Conservation (phyloP, 2,888 invertebrate genomes). For the Conistra vaccinii region DNA sequence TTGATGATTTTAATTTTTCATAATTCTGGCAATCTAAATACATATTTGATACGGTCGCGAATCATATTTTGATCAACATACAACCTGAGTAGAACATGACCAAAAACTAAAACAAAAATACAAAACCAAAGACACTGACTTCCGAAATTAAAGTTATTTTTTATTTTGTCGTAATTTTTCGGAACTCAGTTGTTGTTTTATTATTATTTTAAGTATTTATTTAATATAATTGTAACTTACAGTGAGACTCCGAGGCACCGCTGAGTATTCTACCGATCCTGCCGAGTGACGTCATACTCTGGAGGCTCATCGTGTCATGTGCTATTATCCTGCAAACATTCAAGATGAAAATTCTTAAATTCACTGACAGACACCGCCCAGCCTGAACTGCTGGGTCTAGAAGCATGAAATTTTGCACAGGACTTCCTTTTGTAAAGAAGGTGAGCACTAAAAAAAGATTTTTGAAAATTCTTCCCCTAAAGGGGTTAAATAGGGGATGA, state of each 20-base stretch:
- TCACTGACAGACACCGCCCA: background rate
- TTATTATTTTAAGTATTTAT: background rate
- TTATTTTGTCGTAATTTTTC: background rate
- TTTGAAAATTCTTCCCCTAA: no score
- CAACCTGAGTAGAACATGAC: background rate
- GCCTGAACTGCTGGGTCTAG: background rate
- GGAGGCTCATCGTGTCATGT: constrained; percentile 96
- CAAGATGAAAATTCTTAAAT: constrained; percentile 22
- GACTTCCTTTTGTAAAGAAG: no score
- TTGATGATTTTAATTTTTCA: background rate
- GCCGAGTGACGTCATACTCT: constrained; percentile 97
- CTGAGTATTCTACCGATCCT: constrained; percentile 95
- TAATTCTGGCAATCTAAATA: background rate
- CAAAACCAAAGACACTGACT: background rate
- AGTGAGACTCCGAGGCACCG: constrained; percentile 92
- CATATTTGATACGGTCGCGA: no score
- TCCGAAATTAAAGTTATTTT: background rate
- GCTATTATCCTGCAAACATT: constrained; percentile 93
- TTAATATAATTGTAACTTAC: constrained; percentile 77
- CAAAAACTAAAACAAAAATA: background rate
- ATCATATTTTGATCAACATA: background rate
- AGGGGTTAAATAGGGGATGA: no score
- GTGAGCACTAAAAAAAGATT: no score
- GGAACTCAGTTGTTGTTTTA: background rate
- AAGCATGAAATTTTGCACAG: background rate